Conservation (phyloP, 2,797 vertebrate species). For the Enteromius mattozi region DNA sequence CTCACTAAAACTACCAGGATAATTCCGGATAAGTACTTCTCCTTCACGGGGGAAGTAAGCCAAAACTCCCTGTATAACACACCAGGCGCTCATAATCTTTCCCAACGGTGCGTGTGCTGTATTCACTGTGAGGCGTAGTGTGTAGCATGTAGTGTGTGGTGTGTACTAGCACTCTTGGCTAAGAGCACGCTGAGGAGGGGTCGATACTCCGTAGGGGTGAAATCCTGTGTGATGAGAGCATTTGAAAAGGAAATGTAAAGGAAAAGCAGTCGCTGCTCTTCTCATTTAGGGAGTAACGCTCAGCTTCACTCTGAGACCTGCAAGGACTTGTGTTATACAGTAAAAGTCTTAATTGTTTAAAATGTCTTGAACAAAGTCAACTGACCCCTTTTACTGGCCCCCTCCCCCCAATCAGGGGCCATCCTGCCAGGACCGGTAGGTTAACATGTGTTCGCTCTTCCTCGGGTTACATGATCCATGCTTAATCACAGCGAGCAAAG, state of each 20-base stretch:
- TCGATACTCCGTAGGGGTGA: conserved; percentile 57
- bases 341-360: conserved; percentile 73
- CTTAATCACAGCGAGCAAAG: conserved; percentile 33
- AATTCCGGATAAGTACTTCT: conserved; percentile 22
- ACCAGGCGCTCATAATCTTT: conserved; percentile 20
- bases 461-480: conserved; percentile 63
- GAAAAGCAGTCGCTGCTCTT: conserved; percentile 78
- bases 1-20: conserved; percentile 12
- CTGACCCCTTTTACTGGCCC: conserved; percentile 40
- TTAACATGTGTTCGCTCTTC: conserved; percentile 65
- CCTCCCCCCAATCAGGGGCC: conserved; percentile 41
- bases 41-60: not conserved
- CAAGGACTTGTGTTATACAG: conserved; percentile 59
- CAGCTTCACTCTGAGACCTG: conserved; percentile 58
- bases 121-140: not conserved
- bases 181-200: conserved; percentile 34
- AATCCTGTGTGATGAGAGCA: conserved; percentile 59
- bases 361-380: conserved; percentile 64
- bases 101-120: not conserved
- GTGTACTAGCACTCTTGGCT: conserved; percentile 7
- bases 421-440: conserved; percentile 36
- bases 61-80: conserved; percentile 13
- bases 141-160: conserved; percentile 2
- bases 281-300: conserved; percentile 67
- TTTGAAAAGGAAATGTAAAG: conserved; percentile 67